Evolutionary conservation across 2,113 vertebrate species (phyloP).

Genomic region (Microcebus ravelobensis): DNA sequence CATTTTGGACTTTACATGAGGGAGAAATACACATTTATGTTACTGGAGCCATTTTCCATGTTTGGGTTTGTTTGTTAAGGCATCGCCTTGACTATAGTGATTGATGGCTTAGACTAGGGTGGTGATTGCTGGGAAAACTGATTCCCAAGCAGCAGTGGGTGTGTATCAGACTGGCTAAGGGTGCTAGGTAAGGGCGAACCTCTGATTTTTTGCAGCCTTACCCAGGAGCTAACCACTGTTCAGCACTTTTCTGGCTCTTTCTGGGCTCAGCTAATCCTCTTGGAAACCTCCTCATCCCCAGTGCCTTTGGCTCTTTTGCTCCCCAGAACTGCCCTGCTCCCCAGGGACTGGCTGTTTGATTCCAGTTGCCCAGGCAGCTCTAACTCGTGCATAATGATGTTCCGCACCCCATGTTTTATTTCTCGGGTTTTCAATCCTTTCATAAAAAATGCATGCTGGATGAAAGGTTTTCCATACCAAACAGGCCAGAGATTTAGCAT

Average conservation of each 20-base stretch:
- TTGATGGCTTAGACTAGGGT: not conserved
- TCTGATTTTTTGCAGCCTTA: not conserved
- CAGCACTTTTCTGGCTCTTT: accelerated
- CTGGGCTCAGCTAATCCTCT: accelerated
- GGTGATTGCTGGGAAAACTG: not conserved
- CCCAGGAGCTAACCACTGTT: not conserved
- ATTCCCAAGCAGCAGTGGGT: not conserved
- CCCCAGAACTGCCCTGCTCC: not conserved
- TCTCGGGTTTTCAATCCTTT: conserved; percentile 31
- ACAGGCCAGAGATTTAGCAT: conserved; percentile 72
- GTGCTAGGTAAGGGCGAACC: not conserved
- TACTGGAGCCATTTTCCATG: not conserved
- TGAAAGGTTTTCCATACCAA: conserved; percentile 81
- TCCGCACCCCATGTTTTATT: not conserved
- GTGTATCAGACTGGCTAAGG: not conserved
- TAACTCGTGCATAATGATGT: not conserved
- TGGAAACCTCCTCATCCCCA: accelerated
- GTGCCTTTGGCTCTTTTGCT: not conserved
- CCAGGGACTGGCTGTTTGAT: not conserved
- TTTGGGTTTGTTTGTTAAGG: not conserved
- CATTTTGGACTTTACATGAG: not conserved
- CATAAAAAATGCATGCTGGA: conserved; percentile 76
- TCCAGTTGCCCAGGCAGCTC: not conserved
- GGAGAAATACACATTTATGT: not conserved
- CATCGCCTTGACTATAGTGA: not conserved